phyloP scores from a whole-genome alignment of 2,113 vertebrate species.

The Datnioides undecimradiatus region DNA sequence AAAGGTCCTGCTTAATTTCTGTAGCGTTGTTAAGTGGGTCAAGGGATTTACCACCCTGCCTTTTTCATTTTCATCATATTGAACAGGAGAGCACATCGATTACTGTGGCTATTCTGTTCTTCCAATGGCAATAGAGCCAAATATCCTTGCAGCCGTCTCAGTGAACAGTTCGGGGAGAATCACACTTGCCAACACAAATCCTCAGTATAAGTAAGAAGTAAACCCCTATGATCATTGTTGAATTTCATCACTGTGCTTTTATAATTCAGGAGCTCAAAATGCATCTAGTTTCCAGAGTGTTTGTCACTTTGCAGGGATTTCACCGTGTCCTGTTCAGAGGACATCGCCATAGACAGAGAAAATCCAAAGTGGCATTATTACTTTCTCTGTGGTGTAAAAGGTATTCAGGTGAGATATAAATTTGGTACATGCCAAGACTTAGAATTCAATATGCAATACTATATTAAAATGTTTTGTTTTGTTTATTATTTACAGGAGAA shows the following conservation, averaged over 20 bases:
- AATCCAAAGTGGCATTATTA: conserved; percentile 96
- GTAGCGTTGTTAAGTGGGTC: no score
- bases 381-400: conserved; percentile 98
- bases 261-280: not conserved
- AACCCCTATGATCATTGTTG: not conserved
- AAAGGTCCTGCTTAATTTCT: no score
- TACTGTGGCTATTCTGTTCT: conserved; percentile 98
- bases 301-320: conserved; percentile 87
- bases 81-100: conserved; percentile 95
- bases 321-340: conserved; percentile 80
- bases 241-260: not conserved
- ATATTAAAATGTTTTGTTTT: not conserved
- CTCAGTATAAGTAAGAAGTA: conserved; percentile 88
- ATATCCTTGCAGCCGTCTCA: conserved; percentile 92
- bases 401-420: conserved; percentile 90
- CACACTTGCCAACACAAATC: conserved; percentile 89
- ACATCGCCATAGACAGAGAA: conserved; percentile 89
- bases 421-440: not conserved
- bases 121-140: conserved; percentile 97
- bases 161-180: conserved; percentile 85
- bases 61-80: not conserved
- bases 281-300: not conserved
- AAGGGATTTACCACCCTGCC: no score
- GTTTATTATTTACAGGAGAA: conserved; percentile 87
- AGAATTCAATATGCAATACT: not conserved